Conservation (phyloP, 2,797 vertebrate species). For the Acrocephalus scirpaceus region DNA sequence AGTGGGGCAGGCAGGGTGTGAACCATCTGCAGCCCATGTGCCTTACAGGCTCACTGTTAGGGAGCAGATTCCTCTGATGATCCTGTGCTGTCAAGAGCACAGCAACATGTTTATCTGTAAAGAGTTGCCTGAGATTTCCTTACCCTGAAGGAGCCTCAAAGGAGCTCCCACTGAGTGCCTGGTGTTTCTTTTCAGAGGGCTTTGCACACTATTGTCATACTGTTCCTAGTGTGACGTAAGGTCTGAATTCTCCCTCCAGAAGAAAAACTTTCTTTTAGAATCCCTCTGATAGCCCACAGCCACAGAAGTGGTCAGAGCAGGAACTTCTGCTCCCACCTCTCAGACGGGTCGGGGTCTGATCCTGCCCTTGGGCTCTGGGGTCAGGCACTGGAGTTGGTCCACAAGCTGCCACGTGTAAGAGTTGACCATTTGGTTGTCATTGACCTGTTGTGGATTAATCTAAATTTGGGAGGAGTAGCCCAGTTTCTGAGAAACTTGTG, state of each 20-base stretch:
- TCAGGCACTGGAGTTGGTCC: rapidly evolving
- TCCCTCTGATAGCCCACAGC: neutral
- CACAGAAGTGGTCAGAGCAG: neutral
- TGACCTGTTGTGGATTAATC: neutral
- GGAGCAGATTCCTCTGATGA: neutral
- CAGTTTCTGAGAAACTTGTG: neutral
- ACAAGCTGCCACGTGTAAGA: neutral
- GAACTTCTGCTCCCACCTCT: neutral
- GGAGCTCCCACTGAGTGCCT: neutral
- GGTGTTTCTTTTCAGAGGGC: rapidly evolving
- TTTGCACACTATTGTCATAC: neutral
- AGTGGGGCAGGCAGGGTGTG: neutral
- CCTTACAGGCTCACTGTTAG: neutral
- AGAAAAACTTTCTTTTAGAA: neutral
- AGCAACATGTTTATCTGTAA: neutral
- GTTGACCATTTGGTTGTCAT: neutral
- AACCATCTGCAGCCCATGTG: neutral
- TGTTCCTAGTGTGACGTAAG: neutral
- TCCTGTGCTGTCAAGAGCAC: rapidly evolving
- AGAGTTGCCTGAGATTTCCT: neutral
- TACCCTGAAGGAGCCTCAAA: neutral
- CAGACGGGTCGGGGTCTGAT: neutral
- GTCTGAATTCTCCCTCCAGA: neutral
- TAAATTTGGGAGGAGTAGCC: neutral
- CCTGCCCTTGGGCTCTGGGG: neutral